Evolutionary conservation across 2,888 invertebrate species (phyloP), one percentile per base, ranked within the genome.

Genomic region (Scelioninae gen. 2): DNA sequence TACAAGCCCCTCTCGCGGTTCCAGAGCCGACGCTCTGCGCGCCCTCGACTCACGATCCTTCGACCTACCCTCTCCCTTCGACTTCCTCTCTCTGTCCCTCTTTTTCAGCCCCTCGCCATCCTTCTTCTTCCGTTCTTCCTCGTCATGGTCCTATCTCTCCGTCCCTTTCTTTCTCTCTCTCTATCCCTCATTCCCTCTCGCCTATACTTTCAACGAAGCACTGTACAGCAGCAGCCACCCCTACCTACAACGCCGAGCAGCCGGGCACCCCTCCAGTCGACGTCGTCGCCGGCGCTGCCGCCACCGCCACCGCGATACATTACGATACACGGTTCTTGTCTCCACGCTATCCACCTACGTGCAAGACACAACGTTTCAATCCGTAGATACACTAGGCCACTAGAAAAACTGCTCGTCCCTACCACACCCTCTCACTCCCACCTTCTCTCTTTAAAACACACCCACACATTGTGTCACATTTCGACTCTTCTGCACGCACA

Each of bases 271-370:
- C 79, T 78, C 79, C 80, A 78, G 76, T 76, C 79, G 79, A 78
- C 78, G 79, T 78, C 77, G 79, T 78, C 79, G 79, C 79, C 78
- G 78, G 76, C 74, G 76, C 78, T 68, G 74, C 77, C 77, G 76
- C 78, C 76, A 73, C 76, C 77, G 78, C 76, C 77, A 77, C 80
- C 81, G 82, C 85, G 85, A 85, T 84, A 83, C 83, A 84, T 83
- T 82, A 83, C 85, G 83, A 85, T 85, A 84, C 84, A 84, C 81
- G 80, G 79, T 78, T 81, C 82, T 81, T 81, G 82, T 82, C 82
- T 82, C 81, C 80, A 81, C 80, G 81, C 81, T 80, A 76, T 79
- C 78, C 79, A 82, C 80, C 81, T 77, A 81, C 82, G 82, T 80
- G 81, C 80, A 81, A 80, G 79, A 77, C 80, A 78, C 79, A 76